Evolutionary conservation across 2,113 vertebrate species (phyloP).

Genomic region (Cepphus grylle): DNA sequence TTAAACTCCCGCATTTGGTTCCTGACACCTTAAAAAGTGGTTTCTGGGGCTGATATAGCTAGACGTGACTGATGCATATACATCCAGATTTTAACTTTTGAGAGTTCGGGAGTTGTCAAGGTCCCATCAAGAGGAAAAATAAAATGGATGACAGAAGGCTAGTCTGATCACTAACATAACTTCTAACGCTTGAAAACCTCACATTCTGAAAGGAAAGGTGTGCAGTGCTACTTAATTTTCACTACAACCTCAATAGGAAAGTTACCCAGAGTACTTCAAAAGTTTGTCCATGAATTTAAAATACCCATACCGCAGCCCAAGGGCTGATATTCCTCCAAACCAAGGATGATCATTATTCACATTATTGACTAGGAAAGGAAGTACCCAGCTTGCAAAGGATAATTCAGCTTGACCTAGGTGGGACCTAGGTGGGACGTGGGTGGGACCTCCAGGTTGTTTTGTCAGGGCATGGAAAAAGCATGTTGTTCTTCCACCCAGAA

Average conservation of each 20-base stretch:
- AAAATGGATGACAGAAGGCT: not conserved
- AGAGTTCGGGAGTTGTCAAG: not conserved
- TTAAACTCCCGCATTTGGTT: not conserved
- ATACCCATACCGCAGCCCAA: not conserved
- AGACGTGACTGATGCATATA: rapidly evolving
- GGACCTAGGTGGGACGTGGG: not conserved
- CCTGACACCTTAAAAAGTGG: not conserved
- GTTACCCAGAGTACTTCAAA: not conserved
- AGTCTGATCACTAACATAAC: not conserved
- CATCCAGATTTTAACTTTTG: not conserved
- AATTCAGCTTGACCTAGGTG: not conserved
- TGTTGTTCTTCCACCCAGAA: not conserved
- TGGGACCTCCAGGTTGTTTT: not conserved
- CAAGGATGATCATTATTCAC: not conserved
- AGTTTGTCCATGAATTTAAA: not conserved
- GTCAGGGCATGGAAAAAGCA: not conserved
- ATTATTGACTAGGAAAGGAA: not conserved
- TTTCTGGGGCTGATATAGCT: not conserved
- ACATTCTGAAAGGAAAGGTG: not conserved
- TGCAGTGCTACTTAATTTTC: not conserved
- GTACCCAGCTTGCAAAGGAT: not conserved
- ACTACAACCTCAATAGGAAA: not conserved
- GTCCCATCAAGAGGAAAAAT: not conserved
- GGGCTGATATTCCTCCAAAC: not conserved
- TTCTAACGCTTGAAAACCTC: not conserved